Percentiles rank a stretch among this genome's conserved stretches.
These are phyloP conservation scores for Ciconia stormi DNA, from an alignment of 2,113 vertebrate species.

Conservation along the genomic window DNA sequence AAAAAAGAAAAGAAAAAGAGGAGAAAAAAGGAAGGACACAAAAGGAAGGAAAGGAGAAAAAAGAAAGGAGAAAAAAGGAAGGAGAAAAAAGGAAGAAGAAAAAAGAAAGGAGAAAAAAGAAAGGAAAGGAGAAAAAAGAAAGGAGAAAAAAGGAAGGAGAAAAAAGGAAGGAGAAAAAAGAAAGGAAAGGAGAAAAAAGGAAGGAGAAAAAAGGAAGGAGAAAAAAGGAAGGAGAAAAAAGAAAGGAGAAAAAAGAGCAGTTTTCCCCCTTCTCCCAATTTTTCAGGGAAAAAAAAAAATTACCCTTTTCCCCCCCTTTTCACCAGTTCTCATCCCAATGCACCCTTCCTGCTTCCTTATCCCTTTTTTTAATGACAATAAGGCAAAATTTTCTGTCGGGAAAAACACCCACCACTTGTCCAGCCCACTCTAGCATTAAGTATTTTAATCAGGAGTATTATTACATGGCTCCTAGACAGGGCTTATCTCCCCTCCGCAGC, in stretches of 20 bases:
- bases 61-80: too few species aligned
- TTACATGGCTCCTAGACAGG: not conserved
- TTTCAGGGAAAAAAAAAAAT: not conserved
- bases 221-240: not conserved
- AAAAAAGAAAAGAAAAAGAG: not conserved
- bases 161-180: not conserved
- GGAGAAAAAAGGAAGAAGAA: too few species aligned
- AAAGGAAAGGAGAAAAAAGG: fast-evolving
- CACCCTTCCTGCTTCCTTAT: not conserved
- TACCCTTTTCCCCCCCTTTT: fast-evolving
- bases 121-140: too few species aligned
- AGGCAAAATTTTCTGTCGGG: not conserved
- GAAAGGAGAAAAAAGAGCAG: too few species aligned
- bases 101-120: too few species aligned
- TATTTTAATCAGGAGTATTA: not conserved
- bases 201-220: not conserved
- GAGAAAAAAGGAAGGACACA: too few species aligned
- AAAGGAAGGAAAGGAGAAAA: too few species aligned
- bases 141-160: too few species aligned
- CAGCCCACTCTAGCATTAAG: not conserved
- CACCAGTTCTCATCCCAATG: not conserved
- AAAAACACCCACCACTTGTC: not conserved
- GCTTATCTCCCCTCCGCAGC: not conserved
- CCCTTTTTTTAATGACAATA: not conserved
- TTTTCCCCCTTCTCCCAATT: not conserved